Base-by-base conservation (phyloP, 2,888 invertebrate species). In the Aleiodes testaceus region DNA sequence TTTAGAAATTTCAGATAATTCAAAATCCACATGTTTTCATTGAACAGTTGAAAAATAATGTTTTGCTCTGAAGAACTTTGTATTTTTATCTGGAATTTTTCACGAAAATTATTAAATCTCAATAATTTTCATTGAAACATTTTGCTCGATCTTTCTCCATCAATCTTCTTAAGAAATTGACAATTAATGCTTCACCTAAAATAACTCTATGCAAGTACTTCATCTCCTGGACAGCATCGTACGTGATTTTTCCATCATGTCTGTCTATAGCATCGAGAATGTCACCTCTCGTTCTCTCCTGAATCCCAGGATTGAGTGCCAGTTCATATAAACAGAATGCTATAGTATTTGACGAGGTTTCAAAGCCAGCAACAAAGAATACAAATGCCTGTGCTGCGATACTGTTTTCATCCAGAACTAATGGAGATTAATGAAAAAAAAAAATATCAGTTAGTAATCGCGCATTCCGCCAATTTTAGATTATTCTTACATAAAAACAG, bases 331-430 rank as follows among this genome's bases (percentile, higher is more conserved):
- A 81, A 52, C 86, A 85, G 65, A 87, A 87, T 11, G 85, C 81
- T 64, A 87, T 85, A 11, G 87, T 85, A 59, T 80, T 85, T 2
- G 87, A 84, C 0, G 87, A 83, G 0, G 88, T 87, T 74, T 87
- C 87, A 66, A 83, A 84, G 7, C 87, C 87, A 36, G 87, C 87
- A 6, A 78, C 81, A 74, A 87, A 88, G 73, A 88, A 87, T 4
- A 84, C 83, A 73, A 87, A 86, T 0, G 86, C 86, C 70, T 88
- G 87, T 9, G 87, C 87, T 2, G 85, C 85, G 71, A 88, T 84
- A 64, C 79, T 76, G 72, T 84, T 81, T 50, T 85, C 84, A 73
- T 84, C 82, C 66, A 85, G 69, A 72, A 80, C 85, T 85, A 64
- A 16, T 36, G 69, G 68, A 14, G 42, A 67, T 74, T 70, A 70